Evolutionary conservation across 35 echinoderm and acorn worm genomes (phyloP).

Genomic region (Holothuria glaberrima): DNA sequence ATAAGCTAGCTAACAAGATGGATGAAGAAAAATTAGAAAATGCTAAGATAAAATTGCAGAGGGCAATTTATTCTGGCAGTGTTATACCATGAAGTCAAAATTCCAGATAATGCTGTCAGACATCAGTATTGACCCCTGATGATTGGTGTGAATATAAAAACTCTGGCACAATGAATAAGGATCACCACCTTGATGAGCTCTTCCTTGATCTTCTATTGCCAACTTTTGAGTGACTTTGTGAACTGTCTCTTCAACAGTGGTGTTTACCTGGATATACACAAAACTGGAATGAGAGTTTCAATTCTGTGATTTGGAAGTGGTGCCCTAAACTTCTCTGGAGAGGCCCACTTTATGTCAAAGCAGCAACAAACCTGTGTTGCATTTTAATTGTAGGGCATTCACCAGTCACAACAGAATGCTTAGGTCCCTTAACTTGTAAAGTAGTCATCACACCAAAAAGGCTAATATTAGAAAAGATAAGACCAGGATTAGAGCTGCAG

Average conservation of each 20-base stretch:
- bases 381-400: conserved; percentile 25
- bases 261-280: conserved; percentile 37
- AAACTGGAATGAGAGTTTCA: conserved; percentile 35
- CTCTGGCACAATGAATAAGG: conserved; percentile 24
- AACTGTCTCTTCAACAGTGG: neutral
- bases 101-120: neutral
- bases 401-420: conserved; percentile 10
- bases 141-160: conserved; percentile 31
- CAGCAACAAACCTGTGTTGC: conserved; percentile 13
- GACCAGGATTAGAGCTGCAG: neutral
- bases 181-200: conserved; percentile 29
- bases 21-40: neutral
- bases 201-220: conserved; percentile 21
- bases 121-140: conserved; percentile 16
- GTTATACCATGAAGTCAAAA: conserved; percentile 36
- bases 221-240: conserved; percentile 34
- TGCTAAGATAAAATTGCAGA: neutral
- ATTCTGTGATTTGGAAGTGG: conserved; percentile 21
- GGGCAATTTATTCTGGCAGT: conserved; percentile 42
- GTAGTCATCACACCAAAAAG: neutral
- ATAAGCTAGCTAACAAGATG: neutral
- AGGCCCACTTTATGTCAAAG: conserved; percentile 8
- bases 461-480: conserved; percentile 3
- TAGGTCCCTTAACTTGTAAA: neutral
- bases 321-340: conserved; percentile 39